Evolutionary conservation across 2,797 vertebrate genomes (phyloP), one percentile per base, ranked within the genome.

Genomic region (Chelonia mydas): DNA sequence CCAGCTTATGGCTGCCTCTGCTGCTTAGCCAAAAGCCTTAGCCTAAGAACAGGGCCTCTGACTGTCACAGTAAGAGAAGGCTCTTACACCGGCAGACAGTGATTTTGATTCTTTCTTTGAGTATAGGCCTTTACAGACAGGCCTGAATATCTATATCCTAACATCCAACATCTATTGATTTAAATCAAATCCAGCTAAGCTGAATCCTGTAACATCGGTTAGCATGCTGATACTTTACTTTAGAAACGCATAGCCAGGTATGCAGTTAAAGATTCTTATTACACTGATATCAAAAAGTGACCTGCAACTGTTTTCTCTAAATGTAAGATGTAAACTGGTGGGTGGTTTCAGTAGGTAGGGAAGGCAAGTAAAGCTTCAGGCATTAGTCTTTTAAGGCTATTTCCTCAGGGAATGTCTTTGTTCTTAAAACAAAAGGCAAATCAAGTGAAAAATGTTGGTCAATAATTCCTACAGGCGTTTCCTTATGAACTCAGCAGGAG

Each of bases 281-380:
- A 25, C 8, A 11, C 15, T 90, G 74, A 28, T 65, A 16, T 15
- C 86, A 61, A 17, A 17, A 82, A 53, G 7, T 4, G 3, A 33
- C 41, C 88, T 47, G 41, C 45, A 10, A 9, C 47, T 51, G 1
- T 15, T 95, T 28, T 88, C 89, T 7, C 27, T 57, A 4, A 9
- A 0, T 0, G 8, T 23, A 6, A 6, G 0, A 47, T 57, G 31
- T 31, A 27, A 49, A 72, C 45, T 0, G 1, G 25, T 81, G 55
- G 5, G 5, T 78, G 57, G 6, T 50, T 94, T 95, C 87, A 41
- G 27, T 15, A 19, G 11, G 10, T 6, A 37, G 76, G 77, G 27
- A 88, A 1, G 15, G 2, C 2, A 1, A 17, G 53, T 37, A 72
- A 77, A 47, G 12, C 45, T 77, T 31, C 45, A 49, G 74, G 45